Evolutionary conservation across 2,888 invertebrate species (phyloP).

Genomic region (Leptinotarsa juncta): DNA sequence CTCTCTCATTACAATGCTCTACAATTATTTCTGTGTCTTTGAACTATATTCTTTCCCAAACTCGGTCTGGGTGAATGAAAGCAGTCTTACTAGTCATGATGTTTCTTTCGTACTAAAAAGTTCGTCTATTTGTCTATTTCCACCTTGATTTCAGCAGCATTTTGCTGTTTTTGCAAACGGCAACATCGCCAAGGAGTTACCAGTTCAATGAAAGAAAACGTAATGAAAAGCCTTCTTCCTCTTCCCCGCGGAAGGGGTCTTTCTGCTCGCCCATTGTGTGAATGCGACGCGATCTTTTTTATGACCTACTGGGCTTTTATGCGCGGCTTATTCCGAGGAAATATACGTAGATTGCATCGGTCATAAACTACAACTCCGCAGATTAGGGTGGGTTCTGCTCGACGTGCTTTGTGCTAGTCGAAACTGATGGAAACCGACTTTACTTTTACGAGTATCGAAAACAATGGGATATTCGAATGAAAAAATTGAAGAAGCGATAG

Average conservation of each 20-base stretch:
- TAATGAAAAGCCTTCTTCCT: constrained; percentile 17
- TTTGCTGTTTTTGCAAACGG: neutral
- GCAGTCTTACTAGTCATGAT: too few species aligned
- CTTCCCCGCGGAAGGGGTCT: constrained; percentile 8
- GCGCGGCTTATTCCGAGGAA: constrained; percentile 35
- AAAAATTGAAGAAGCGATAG: neutral
- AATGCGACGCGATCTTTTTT: constrained; percentile 37
- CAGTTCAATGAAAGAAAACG: constrained; percentile 16
- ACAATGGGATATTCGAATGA: constrained; percentile 23
- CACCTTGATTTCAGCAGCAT: neutral
- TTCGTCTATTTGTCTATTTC: too few species aligned
- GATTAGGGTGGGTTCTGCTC: constrained; percentile 14
- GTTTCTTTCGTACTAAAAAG: too few species aligned
- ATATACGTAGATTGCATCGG: constrained; percentile 39
- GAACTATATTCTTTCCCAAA: too few species aligned
- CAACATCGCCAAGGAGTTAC: neutral
- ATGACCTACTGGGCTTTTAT: constrained; percentile 35
- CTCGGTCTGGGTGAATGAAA: too few species aligned
- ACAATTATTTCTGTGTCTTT: too few species aligned
- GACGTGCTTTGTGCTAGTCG: constrained; percentile 6
- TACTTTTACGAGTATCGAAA: constrained; percentile 33
- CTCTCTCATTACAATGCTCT: too few species aligned
- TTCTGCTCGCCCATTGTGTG: constrained; percentile 20
- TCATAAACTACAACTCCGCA: constrained; percentile 30
- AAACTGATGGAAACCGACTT: constrained; percentile 13